Evolutionary conservation across 2,113 vertebrate species (phyloP).

Genomic region (Dolichotis patagonum): DNA sequence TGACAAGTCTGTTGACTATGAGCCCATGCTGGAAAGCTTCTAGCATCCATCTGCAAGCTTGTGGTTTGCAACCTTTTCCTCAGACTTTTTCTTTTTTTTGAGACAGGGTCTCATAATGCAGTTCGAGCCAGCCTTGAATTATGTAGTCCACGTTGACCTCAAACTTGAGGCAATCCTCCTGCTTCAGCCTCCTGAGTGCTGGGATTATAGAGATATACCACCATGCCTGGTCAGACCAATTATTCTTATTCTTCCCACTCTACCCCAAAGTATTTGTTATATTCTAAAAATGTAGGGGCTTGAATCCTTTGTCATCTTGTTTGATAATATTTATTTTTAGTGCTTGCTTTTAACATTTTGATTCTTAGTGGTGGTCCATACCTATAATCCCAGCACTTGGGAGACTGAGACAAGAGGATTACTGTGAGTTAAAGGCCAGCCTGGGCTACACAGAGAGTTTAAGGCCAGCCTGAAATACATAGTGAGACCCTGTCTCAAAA

Average conservation of each 20-base stretch:
- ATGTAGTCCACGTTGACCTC: neutral
- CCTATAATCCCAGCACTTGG: neutral
- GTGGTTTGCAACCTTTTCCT: neutral
- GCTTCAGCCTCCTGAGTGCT: neutral
- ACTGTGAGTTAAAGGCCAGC: neutral
- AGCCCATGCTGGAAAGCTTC: neutral
- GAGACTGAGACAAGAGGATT: neutral
- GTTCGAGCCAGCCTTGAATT: neutral
- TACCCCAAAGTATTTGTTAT: neutral
- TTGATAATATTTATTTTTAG: neutral
- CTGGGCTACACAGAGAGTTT: neutral
- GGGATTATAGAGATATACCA: neutral
- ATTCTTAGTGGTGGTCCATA: neutral
- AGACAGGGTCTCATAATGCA: neutral
- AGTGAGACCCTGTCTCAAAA: neutral
- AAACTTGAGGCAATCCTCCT: neutral
- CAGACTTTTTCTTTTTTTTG: neutral
- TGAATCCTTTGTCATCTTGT: neutral
- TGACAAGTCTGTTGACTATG: neutral
- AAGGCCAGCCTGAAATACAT: neutral
- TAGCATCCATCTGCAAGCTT: neutral
- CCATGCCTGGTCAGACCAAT: neutral
- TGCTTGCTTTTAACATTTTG: neutral
- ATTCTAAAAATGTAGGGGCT: neutral
- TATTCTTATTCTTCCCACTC: neutral